Percentiles rank a stretch among this genome's conserved stretches.
Evolutionary conservation across 1,140 invertebrate genomes (phyloP).

Genomic region (Trichonephila inaurata): DNA sequence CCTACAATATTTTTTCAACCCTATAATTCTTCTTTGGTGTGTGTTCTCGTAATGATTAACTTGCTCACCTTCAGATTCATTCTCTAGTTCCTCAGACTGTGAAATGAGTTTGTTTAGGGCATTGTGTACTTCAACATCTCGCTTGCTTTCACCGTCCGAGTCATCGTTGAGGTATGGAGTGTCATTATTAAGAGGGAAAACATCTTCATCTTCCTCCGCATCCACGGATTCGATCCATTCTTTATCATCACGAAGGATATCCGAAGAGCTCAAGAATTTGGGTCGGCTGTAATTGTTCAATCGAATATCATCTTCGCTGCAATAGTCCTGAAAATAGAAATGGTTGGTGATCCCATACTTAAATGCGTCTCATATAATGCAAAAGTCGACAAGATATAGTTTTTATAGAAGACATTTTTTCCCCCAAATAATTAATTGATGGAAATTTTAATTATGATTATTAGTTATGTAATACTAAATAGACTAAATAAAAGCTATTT

Average conservation of each 20-base stretch:
- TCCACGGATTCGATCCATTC: not conserved
- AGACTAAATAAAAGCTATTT: too few relatives aligned
- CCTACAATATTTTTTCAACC: too few relatives aligned
- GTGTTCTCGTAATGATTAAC: not conserved
- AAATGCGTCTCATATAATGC: too few relatives aligned
- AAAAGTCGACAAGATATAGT: too few relatives aligned
- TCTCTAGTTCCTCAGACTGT: not conserved
- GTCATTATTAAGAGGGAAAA: slow-evolving; percentile 35
- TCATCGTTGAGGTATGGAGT: not conserved
- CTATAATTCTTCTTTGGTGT: too few relatives aligned
- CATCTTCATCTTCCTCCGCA: slow-evolving; percentile 47
- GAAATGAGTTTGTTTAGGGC: slow-evolving; percentile 61
- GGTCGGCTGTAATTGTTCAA: slow-evolving; percentile 26
- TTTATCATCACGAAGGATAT: not conserved
- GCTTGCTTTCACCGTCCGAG: slow-evolving; percentile 2
- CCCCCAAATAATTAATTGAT: too few relatives aligned
- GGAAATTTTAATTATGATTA: too few relatives aligned
- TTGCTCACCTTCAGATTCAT: not conserved
- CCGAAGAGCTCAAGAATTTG: slow-evolving; percentile 61
- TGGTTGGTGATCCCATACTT: too few relatives aligned
- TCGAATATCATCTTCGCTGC: slow-evolving; percentile 60
- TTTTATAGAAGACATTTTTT: too few relatives aligned
- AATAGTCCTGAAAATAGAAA: slow-evolving; percentile 18
- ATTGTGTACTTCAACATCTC: slow-evolving; percentile 59
- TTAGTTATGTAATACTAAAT: too few relatives aligned